Conservation (phyloP, 2,797 vertebrate species). For the Psittacula derbiana region DNA sequence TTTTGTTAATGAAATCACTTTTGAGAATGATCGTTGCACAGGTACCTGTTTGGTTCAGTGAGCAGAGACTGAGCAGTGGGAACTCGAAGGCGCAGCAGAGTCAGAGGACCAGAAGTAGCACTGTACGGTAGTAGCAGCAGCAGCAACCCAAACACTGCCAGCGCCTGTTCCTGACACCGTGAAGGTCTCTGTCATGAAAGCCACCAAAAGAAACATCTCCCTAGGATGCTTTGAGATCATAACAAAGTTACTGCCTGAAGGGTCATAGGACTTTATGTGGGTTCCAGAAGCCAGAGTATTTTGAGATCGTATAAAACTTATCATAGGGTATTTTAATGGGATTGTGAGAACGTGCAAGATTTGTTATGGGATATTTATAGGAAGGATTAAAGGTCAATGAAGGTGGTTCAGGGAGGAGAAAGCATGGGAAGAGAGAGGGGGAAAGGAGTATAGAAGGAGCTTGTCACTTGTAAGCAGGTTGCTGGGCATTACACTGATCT, state of each 20-base stretch:
- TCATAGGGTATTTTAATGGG: neutral
- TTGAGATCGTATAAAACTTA: neutral
- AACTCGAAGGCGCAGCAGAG: fast-evolving
- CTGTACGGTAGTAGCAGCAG: fast-evolving
- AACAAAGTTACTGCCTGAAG: neutral
- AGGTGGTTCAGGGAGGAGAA: neutral
- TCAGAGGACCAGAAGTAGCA: fast-evolving
- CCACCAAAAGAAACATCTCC: neutral
- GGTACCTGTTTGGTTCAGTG: neutral
- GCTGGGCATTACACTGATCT: neutral
- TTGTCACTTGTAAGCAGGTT: neutral
- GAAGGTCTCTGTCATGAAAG: neutral
- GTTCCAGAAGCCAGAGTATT: neutral
- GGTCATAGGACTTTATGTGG: neutral
- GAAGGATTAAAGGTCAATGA: neutral
- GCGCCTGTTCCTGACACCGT: fast-evolving
- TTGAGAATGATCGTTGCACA: fast-evolving
- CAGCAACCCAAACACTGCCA: neutral
- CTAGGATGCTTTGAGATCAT: neutral
- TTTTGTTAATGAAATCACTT: neutral
- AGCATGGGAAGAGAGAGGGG: neutral
- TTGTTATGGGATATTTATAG: neutral
- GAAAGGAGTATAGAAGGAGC: neutral
- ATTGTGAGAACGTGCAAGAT: neutral
- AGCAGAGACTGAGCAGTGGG: neutral